phyloP scores from a whole-genome alignment of 1,140 invertebrate genomes.

The Saccostrea cuccullata region DNA sequence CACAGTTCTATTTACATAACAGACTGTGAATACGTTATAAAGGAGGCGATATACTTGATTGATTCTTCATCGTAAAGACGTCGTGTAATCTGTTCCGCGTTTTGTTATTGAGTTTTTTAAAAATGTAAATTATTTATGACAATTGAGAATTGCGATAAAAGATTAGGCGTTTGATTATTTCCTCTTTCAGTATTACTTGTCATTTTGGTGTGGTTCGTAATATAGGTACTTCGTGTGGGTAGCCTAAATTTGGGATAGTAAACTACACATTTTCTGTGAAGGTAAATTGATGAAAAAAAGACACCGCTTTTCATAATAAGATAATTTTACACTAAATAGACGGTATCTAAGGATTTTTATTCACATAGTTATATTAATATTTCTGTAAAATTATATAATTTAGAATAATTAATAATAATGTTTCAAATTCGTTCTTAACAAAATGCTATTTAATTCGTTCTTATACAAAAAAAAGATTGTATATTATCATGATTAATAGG shows the following conservation, averaged over 20 bases:
- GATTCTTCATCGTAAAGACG: background rate
- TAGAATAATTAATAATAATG: too few relatives aligned
- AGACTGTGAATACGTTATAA: background rate
- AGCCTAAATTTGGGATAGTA: background rate
- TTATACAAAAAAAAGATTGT: too few relatives aligned
- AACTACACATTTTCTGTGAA: too few relatives aligned
- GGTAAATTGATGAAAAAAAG: too few relatives aligned
- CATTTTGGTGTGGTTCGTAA: background rate
- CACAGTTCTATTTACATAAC: conserved; percentile 27
- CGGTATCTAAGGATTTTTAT: too few relatives aligned
- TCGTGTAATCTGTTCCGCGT: conserved; percentile 6
- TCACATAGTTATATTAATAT: too few relatives aligned
- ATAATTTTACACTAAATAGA: too few relatives aligned
- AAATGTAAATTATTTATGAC: conserved; percentile 31
- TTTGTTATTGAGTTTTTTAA: conserved; percentile 14
- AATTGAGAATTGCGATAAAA: conserved; percentile 14
- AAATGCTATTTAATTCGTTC: too few relatives aligned
- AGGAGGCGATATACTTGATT: background rate
- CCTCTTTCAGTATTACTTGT: conserved; percentile 10
- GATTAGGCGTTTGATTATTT: background rate
- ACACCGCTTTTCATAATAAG: too few relatives aligned
- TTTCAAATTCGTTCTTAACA: too few relatives aligned
- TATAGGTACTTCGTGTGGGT: background rate
- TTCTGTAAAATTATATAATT: too few relatives aligned
- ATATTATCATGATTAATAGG: too few relatives aligned